phyloP scores from a whole-genome alignment of 2,113 vertebrate genomes.

The Mellivora capensis region DNA sequence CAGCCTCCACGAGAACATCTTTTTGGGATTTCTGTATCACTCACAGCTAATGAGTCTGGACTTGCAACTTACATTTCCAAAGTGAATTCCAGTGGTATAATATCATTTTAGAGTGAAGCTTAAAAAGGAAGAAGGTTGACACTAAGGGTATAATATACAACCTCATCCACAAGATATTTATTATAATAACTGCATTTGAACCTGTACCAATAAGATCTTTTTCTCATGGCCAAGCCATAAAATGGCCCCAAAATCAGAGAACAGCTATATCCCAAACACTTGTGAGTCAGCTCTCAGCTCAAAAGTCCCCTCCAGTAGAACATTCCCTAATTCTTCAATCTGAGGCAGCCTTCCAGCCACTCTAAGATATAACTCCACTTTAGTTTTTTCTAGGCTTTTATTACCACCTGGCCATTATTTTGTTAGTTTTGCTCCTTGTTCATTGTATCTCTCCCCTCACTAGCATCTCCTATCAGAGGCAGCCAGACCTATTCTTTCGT shows the following conservation, averaged over 20 bases:
- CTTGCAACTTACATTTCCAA: constrained; percentile 49
- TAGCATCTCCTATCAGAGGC: neutral
- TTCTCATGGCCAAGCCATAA: neutral
- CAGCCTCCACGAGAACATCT: neutral
- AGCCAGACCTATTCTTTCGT: neutral
- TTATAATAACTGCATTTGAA: neutral
- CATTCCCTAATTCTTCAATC: neutral
- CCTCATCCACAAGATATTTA: neutral
- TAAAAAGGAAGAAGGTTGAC: neutral
- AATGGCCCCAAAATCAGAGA: neutral
- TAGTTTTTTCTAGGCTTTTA: neutral
- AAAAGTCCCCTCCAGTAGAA: neutral
- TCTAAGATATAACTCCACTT: neutral
- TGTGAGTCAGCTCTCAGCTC: neutral
- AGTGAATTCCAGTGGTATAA: constrained; percentile 30
- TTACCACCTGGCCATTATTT: neutral
- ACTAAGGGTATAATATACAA: neutral
- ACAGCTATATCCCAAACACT: neutral
- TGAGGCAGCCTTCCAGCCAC: neutral
- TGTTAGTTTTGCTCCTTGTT: neutral
- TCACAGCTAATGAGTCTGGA: constrained; percentile 49
- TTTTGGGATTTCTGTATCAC: constrained; percentile 50
- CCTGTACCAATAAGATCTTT: neutral
- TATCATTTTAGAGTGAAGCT: constrained; percentile 33
- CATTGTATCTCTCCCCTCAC: neutral